Evolutionary conservation across 2,888 invertebrate genomes (phyloP), one percentile per base, ranked within the genome.

Genomic region (Pelosia muscerda): DNA sequence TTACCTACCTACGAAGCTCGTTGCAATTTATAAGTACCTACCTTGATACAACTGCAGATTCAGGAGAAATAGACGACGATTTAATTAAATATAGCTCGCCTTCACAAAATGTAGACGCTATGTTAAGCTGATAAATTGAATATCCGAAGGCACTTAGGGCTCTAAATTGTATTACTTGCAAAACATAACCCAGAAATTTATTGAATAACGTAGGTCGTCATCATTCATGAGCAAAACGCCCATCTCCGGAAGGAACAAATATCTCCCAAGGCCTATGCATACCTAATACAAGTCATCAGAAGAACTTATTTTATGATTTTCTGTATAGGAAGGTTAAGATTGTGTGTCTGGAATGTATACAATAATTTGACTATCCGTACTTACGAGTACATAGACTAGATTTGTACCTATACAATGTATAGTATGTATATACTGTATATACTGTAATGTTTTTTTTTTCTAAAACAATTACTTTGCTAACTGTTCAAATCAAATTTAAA

Each of bases 21-120:
- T 75, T 78, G 71, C 69, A 79, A 73, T 79, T 79, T 74, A 69
- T 73, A 76, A 72, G 74, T 68, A n/a, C n/a, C n/a, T n/a, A n/a
- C n/a, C n/a, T n/a, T n/a, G n/a, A n/a, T n/a, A 79, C 72, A 79
- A 71, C 77, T 79, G 72, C 63, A 79, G 68, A 74, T 72, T 75
- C 74, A 73, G 71, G 63, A 62, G n/a, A 42, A 65, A 76, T 69
- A 54, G 69, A 68, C 57, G 58, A 62, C 67, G 55, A 64, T 72
- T 67, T 70, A 58, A 34, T 49, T 61, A 67, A 62, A 74, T 65
- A 59, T 59, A 69, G 9, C 49, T 49, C 49, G 63, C 64, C 56
- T 68, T 65, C 69, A 64, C 66, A 72, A 67, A 77, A 70, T 56
- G 65, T 63, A 59, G 60, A 66, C 58, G 49, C 49, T 65, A 63